A percentile compares a stretch with the other conserved stretches of the same genome.
Conservation (phyloP, 2,888 invertebrate genomes). For the Leucozona laternaria region DNA sequence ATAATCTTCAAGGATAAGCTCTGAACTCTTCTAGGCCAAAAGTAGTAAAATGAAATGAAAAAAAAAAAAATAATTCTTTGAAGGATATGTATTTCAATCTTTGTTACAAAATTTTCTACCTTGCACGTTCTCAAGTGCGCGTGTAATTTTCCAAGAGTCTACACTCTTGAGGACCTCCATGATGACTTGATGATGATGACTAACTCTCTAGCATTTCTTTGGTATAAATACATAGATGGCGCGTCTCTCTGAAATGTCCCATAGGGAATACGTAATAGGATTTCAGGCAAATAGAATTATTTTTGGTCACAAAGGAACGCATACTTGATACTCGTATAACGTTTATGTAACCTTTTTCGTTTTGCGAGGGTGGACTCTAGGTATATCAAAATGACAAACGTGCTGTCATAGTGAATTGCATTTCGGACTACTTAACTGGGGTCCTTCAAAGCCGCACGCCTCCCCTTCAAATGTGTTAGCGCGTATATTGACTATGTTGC, state of each 20-base stretch:
- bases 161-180: slow-evolving; percentile 49
- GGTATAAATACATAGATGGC: too few relatives aligned
- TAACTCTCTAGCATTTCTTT: too few relatives aligned
- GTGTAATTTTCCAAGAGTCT: slow-evolving; percentile 56
- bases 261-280: slow-evolving; percentile 52
- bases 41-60: not conserved
- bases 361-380: not conserved
- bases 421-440: slow-evolving; percentile 31
- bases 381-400: slow-evolving; percentile 36
- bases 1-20: slow-evolving; percentile 9
- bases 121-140: slow-evolving; percentile 35
- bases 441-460: slow-evolving; percentile 37
- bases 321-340: slow-evolving; percentile 9
- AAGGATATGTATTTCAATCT: slow-evolving; percentile 27
- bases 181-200: too few relatives aligned
- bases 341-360: slow-evolving; percentile 4
- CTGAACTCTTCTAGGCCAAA: slow-evolving; percentile 12
- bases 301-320: slow-evolving; percentile 39
- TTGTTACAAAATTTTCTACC: slow-evolving; percentile 33
- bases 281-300: slow-evolving; percentile 46
- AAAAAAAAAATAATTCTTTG: slow-evolving; percentile 1
- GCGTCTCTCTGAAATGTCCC: slow-evolving; percentile 24
- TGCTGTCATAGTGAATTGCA: slow-evolving; percentile 54
- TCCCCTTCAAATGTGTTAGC: slow-evolving; percentile 19
- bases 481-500: not conserved